These are phyloP conservation scores for Morpho achilles DNA, from an alignment of 2,888 invertebrate genomes.

Conservation along the genomic window DNA sequence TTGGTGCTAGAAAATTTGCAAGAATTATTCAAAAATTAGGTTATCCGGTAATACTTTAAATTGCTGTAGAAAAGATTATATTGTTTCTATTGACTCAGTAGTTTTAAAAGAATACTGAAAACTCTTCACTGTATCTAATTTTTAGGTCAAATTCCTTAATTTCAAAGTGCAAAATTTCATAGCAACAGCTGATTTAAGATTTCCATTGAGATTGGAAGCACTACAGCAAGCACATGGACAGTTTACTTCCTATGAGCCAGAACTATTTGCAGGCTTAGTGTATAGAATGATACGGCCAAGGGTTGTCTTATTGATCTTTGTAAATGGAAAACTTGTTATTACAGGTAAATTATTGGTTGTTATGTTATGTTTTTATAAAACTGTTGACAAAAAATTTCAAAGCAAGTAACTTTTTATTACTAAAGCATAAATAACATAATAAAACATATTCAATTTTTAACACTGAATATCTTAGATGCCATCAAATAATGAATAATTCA, in stretches of 20 bases:
- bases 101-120: no score
- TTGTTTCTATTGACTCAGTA: no score
- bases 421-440: no score
- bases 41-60: constrained; percentile 77
- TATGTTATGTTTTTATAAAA: no score
- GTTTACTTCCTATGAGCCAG: constrained; percentile 96
- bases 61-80: no score
- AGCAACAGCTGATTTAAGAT: constrained; percentile 86
- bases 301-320: constrained; percentile 98
- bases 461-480: no score
- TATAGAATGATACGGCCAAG: constrained; percentile 98
- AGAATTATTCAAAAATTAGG: constrained; percentile 90
- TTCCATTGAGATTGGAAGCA: constrained; percentile 86
- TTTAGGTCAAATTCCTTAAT: constrained; percentile 84
- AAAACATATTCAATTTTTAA: no score
- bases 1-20: constrained; percentile 89
- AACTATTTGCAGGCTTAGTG: constrained; percentile 98
- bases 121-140: not conserved
- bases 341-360: constrained; percentile 81
- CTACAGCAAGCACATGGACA: constrained; percentile 86
- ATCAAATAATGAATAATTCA: no score
- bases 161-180: constrained; percentile 90
- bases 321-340: constrained; percentile 98
- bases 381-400: no score
- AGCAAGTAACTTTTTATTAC: no score